Conservation (phyloP, 2,113 vertebrate genomes). For the Mirounga angustirostris region DNA sequence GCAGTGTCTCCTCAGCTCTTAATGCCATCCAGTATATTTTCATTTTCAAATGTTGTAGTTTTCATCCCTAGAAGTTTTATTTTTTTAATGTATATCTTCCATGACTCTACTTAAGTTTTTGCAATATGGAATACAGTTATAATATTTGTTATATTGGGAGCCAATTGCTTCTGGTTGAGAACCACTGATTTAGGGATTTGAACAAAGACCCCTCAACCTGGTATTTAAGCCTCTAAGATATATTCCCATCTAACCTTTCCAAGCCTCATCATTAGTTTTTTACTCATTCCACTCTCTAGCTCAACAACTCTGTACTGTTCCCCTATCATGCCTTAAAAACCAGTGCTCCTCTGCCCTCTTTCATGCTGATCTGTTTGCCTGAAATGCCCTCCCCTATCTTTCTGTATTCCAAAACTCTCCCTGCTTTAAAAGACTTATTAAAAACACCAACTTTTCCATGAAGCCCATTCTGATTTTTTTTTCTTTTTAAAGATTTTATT, state of each 20-base stretch:
- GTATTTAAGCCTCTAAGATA: not conserved
- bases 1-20: not conserved
- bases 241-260: not conserved
- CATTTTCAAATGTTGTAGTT: not conserved
- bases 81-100: not conserved
- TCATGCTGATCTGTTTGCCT: not conserved
- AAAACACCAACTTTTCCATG: not conserved
- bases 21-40: not conserved
- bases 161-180: not conserved
- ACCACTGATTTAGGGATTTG: not conserved
- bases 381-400: not conserved
- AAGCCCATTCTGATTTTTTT: conserved; percentile 23
- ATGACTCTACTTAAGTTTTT: not conserved
- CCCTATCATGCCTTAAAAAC: not conserved
- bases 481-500: not conserved
- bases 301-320: not conserved
- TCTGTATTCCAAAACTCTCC: not conserved
- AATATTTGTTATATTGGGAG: not conserved
- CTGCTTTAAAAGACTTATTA: not conserved
- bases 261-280: not conserved
- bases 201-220: not conserved
- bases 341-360: not conserved
- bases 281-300: not conserved
- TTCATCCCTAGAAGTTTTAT: not conserved
- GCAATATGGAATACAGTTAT: not conserved